A percentile compares a stretch with the other conserved stretches of the same genome.
phyloP scores from a whole-genome alignment of 2,113 vertebrate species.

The Cettia cetti region DNA sequence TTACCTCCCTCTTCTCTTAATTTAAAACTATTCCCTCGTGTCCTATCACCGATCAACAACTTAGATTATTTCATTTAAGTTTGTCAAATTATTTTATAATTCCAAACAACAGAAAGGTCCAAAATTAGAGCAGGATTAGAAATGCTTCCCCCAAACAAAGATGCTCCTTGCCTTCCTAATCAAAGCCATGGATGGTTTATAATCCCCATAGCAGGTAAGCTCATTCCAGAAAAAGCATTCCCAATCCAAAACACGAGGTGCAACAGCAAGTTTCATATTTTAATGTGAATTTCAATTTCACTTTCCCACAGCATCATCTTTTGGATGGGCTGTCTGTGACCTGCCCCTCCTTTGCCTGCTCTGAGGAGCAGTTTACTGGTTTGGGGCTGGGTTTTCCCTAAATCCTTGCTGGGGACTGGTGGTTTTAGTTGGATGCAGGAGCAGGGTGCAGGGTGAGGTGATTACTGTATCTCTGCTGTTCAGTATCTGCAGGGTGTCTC shows the following conservation, averaged over 20 bases:
- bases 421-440: slow-evolving; percentile 19
- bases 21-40: neutral
- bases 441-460: slow-evolving; percentile 60
- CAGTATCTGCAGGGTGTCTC: slow-evolving; percentile 82
- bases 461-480: slow-evolving; percentile 80
- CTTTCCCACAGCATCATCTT: neutral
- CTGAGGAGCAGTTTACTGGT: neutral
- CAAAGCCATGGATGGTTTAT: neutral
- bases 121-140: neutral
- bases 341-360: neutral
- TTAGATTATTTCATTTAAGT: neutral
- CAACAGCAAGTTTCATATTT: neutral
- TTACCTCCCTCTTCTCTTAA: neutral
- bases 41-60: neutral
- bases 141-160: slow-evolving; percentile 9
- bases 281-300: neutral
- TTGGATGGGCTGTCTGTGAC: neutral
- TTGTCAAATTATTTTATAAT: neutral
- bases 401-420: slow-evolving; percentile 24
- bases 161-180: neutral
- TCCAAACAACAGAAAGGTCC: neutral
- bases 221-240: slow-evolving; percentile 1
- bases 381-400: neutral
- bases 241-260: neutral
- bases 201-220: neutral